A percentile compares a stretch with the other conserved stretches of the same genome.
These are phyloP conservation scores for Agrotis clavis DNA, from an alignment of 2,888 invertebrate species.

Conservation along the genomic window DNA sequence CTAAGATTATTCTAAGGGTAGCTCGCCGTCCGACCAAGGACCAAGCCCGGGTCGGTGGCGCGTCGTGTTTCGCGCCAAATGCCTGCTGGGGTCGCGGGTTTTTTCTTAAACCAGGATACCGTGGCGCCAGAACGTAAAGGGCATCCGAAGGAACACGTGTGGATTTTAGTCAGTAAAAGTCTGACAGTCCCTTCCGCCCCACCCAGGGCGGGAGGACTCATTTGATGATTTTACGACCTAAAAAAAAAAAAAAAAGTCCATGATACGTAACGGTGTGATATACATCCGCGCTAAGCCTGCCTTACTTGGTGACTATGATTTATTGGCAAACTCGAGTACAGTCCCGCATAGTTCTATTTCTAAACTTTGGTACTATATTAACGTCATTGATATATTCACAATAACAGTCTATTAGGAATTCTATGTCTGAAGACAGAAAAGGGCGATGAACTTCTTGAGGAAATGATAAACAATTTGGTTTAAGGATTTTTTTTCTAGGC, in stretches of 20 bases:
- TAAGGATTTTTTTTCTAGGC: background rate
- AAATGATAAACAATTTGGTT: background rate
- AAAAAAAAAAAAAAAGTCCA: no score
- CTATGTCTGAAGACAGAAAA: constrained; percentile 6
- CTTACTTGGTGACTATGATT: constrained; percentile 65
- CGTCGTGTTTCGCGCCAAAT: no score
- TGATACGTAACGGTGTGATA: constrained; percentile 67
- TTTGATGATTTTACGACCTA: no score
- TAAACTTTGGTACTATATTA: constrained; percentile 56
- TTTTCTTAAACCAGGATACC: no score
- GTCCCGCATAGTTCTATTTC: constrained; percentile 55
- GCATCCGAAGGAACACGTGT: no score
- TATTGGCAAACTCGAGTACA: constrained; percentile 54
- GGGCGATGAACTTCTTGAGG: background rate
- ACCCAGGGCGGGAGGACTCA: no score
- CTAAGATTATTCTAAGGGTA: background rate
- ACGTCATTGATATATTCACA: constrained; percentile 51
- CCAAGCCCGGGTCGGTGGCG: no score
- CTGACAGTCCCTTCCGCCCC: no score
- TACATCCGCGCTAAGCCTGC: constrained; percentile 69
- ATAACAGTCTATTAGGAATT: constrained; percentile 39
- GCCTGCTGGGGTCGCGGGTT: no score
- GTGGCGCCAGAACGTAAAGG: no score
- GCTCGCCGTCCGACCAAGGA: no score
- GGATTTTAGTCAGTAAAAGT: no score